Base-by-base conservation (phyloP, 2,888 invertebrate species). In the Eristalis pertinax region DNA sequence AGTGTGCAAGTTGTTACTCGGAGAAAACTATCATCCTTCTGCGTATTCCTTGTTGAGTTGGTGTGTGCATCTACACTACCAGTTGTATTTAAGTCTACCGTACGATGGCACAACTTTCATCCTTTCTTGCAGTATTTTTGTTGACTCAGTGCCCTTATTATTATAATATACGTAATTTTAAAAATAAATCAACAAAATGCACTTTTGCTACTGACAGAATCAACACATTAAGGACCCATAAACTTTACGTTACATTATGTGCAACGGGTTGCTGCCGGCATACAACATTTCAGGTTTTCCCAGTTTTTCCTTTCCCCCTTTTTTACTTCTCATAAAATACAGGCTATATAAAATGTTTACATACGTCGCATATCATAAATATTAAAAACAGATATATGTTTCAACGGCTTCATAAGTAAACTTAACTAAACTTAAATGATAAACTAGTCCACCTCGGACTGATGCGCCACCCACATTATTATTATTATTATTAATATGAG, bases 171-270 rank as follows among this genome's bases (percentile, higher is more conserved):
- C 69, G 72, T 79, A 84, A 84, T 84, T 79, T 80, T 50, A 73
- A 87, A 84, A 87, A 87, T 87, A 87, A 84, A 87, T 87, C 87
- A 84, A 87, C 79, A 76, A 72, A 79, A 87, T 84, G 87, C 87
- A 87, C 87, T 84, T 84, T 87, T 84, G 87, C 76, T 76, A 50
- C 79, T 87, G 87, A 87, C 87, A 87, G 87, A 84, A 84, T 87
- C 87, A 87, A 87, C 87, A 87, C 87, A 87, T 87, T 87, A 87
- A 87, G 87, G 79, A 80, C 76, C 79, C 87, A 84, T 87, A 87
- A 87, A 87, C 84, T 87, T 87, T 87, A 32, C 79, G 87, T 87
- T 84, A 80, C 84, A 87, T 87, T 79, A 83, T 87, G 75, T 84
- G 87, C 84, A 80, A 56, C 50, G 79, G 80, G 87, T 83, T 75